Evolutionary conservation across 2,113 vertebrate genomes (phyloP), one percentile per base, ranked within the genome.

Genomic region (Amblyornis subalaris): DNA sequence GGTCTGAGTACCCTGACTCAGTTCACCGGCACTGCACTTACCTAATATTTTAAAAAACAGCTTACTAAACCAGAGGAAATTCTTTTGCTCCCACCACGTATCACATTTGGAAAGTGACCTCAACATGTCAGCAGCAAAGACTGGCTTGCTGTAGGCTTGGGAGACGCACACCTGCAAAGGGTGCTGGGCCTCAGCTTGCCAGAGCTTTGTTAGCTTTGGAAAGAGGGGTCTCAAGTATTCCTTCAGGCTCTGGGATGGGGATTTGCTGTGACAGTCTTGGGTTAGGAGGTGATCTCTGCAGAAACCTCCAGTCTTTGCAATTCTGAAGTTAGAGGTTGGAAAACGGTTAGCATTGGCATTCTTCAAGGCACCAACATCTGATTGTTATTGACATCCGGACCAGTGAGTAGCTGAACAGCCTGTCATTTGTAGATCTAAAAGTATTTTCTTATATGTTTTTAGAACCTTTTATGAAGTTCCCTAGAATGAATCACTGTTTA

Each of bases 401-500:
- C 18, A 38, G 65, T 7, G 17, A 71, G 31, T 21, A 80, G 61
- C 60, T 80, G 35, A 93, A 51, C 33, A 85, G 51, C 19, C 67
- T 85, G 74, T 74, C 57, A 81, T 65, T 54, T 53, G 31, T 53
- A 89, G 73, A 58, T 40, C 24, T 44, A 60, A 20, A 82, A 79
- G 5, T 47, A 70, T 42, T 81, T 88, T 87, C 55, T 60, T 58
- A 65, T 15, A n/a, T 69, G 66, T 58, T 70, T 89, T 83, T 22
- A 60, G 61, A 91, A 66, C 35, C 33, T 88, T 87, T 76, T 89
- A 45, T 89, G 50, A 85, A 58, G 45, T 57, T 85, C 10, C 14
- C 61, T 54, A 44, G 74, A 73, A 94, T 76, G 55, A 91, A 61
- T 95, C 35, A 83, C 80, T 92, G 54, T 85, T 89, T 66, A 76